These are phyloP conservation scores for Triplophysa tibetana DNA, from an alignment of 2,113 vertebrate species.

Conservation along the genomic window DNA sequence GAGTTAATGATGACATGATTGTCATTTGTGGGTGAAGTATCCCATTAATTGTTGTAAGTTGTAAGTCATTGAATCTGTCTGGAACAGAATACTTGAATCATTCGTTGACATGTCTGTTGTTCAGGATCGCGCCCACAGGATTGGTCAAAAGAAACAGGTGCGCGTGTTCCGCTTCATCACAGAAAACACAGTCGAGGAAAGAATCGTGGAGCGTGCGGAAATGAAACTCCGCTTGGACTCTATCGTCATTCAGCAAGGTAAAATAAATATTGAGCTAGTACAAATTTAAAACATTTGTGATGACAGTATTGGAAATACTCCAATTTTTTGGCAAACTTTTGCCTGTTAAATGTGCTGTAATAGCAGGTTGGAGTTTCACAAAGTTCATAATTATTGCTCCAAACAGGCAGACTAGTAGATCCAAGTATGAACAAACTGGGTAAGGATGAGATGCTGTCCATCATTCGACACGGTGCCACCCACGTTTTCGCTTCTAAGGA, in stretches of 20 bases:
- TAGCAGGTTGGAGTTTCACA: too few species aligned
- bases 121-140: slow-evolving; percentile 96
- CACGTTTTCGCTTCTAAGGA: slow-evolving; percentile 98
- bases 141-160: slow-evolving; percentile 95
- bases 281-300: too few species aligned
- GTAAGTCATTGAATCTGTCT: not conserved
- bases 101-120: not conserved
- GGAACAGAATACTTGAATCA: not conserved
- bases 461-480: slow-evolving; percentile 95
- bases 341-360: not conserved
- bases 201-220: slow-evolving; percentile 95
- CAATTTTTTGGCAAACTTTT: too few species aligned
- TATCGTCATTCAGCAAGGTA: slow-evolving; percentile 98
- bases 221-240: slow-evolving; percentile 97
- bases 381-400: slow-evolving; percentile 21
- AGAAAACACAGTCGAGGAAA: slow-evolving; percentile 95
- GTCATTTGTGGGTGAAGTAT: too few species aligned
- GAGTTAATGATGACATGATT: too few species aligned
- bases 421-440: slow-evolving; percentile 95
- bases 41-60: not conserved
- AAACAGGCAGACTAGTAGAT: slow-evolving; percentile 91
- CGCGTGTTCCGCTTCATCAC: slow-evolving; percentile 97
- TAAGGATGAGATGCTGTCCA: slow-evolving; percentile 98
- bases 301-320: too few species aligned
- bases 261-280: slow-evolving; percentile 1